phyloP scores from a whole-genome alignment of 2,888 invertebrate genomes.

The Sclerodermus sp. region DNA sequence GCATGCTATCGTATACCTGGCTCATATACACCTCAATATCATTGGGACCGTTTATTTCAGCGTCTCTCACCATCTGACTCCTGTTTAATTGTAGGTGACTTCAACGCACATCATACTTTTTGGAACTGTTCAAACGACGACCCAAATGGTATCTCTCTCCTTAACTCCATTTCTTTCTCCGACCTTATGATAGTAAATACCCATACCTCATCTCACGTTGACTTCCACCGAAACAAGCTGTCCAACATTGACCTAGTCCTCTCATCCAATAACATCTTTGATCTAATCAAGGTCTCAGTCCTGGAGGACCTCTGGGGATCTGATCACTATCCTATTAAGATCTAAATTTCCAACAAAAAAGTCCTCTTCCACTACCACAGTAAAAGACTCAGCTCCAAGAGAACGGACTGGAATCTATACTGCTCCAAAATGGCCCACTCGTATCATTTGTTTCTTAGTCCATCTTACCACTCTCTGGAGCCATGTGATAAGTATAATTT shows the following conservation, averaged over 20 bases:
- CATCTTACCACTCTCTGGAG: too few relatives aligned
- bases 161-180: not conserved
- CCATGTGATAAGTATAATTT: too few relatives aligned
- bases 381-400: not conserved
- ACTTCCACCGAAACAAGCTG: not conserved
- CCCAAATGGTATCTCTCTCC: not conserved
- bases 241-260: not conserved
- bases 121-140: not conserved
- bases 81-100: not conserved
- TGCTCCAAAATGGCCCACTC: not conserved
- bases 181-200: not conserved
- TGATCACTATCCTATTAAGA: not conserved
- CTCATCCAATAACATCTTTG: not conserved
- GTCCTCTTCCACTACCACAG: not conserved
- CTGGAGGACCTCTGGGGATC: not conserved
- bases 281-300: not conserved
- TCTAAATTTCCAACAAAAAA: not conserved
- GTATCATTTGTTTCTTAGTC: not conserved
- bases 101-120: not conserved
- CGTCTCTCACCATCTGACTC: not conserved
- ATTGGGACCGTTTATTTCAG: not conserved
- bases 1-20: not conserved
- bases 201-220: not conserved
- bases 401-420: not conserved
- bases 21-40: not conserved